phyloP scores from a whole-genome alignment of 2,113 vertebrate species.

The Trinectes maculatus region DNA sequence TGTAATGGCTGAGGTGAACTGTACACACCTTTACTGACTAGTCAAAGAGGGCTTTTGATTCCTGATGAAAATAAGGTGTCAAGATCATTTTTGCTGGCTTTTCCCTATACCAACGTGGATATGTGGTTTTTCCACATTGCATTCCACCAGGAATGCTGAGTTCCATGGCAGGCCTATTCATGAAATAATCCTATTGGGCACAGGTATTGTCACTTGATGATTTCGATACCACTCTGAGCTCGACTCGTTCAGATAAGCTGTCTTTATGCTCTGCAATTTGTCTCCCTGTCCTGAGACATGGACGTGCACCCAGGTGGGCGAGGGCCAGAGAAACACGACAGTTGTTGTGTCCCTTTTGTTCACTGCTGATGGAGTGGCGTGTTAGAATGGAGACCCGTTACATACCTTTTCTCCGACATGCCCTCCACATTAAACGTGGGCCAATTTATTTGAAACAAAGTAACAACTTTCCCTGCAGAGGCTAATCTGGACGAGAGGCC shows the following conservation, averaged over 20 bases:
- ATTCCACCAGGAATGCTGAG: constrained; percentile 40
- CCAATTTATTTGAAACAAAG: constrained; percentile 60
- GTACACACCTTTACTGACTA: constrained; percentile 29
- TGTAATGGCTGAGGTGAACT: background rate
- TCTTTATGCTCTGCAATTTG: constrained; percentile 52
- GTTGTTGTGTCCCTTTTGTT: constrained; percentile 61
- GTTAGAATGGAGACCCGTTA: constrained; percentile 31
- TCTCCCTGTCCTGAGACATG: constrained; percentile 38
- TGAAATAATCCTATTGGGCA: constrained; percentile 55
- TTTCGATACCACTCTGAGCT: constrained; percentile 46
- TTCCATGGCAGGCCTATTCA: constrained; percentile 54
- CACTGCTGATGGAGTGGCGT: constrained; percentile 56
- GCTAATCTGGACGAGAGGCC: constrained; percentile 68
- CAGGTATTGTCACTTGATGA: constrained; percentile 38
- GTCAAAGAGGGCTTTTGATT: constrained; percentile 12
- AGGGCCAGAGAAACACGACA: constrained; percentile 50
- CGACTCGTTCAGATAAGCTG: constrained; percentile 55
- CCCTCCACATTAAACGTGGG: constrained; percentile 42
- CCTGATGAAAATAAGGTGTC: constrained; percentile 35
- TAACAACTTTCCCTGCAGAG: constrained; percentile 47
- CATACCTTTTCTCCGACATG: constrained; percentile 47
- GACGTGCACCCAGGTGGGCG: constrained; percentile 58
- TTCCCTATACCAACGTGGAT: constrained; percentile 14
- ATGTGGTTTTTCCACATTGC: constrained; percentile 32
- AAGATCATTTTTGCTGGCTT: constrained; percentile 21